Conservation (phyloP, 2,888 invertebrate genomes). For the Chymomyza fuscimana region DNA sequence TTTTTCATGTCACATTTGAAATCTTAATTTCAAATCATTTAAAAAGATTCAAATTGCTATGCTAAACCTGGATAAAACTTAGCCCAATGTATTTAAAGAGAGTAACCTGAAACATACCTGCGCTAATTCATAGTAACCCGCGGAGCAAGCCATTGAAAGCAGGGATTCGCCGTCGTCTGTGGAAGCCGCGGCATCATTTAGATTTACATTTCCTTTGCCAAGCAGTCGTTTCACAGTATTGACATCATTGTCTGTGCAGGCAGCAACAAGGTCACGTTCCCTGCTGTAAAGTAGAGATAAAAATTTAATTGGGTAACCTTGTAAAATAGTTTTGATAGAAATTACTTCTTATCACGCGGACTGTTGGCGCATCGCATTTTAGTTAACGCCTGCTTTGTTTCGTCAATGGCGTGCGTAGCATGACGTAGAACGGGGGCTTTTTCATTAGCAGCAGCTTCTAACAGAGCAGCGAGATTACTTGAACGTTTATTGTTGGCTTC, state of each 20-base stretch:
- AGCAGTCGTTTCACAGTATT: conserved; percentile 94
- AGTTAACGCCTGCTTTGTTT: conserved; percentile 97
- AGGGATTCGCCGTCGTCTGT: conserved; percentile 98
- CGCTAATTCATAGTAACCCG: conserved; percentile 97
- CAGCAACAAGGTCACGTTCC: conserved; percentile 90
- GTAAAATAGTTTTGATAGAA: not conserved
- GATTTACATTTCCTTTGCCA: conserved; percentile 92
- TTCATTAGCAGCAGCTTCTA: conserved; percentile 89
- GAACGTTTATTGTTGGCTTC: conserved; percentile 80
- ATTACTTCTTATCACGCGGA: conserved; percentile 83
- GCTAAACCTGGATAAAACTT: too few species aligned
- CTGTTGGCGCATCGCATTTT: conserved; percentile 95
- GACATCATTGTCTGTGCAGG: conserved; percentile 96
- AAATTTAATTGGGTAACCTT: not conserved
- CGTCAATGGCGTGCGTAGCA: conserved; percentile 93
- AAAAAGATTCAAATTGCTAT: too few species aligned
- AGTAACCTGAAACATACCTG: conserved; percentile 83
- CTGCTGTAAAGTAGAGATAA: conserved; percentile 61
- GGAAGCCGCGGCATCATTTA: conserved; percentile 88
- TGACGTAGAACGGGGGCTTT: conserved; percentile 79
- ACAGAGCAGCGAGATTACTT: conserved; percentile 90
- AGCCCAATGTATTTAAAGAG: not conserved
- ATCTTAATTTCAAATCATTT: too few species aligned
- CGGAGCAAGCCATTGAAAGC: conserved; percentile 96
- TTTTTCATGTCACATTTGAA: too few species aligned